Base-by-base conservation (phyloP, 2,888 invertebrate species). In the Drosophila acutilabella region DNA sequence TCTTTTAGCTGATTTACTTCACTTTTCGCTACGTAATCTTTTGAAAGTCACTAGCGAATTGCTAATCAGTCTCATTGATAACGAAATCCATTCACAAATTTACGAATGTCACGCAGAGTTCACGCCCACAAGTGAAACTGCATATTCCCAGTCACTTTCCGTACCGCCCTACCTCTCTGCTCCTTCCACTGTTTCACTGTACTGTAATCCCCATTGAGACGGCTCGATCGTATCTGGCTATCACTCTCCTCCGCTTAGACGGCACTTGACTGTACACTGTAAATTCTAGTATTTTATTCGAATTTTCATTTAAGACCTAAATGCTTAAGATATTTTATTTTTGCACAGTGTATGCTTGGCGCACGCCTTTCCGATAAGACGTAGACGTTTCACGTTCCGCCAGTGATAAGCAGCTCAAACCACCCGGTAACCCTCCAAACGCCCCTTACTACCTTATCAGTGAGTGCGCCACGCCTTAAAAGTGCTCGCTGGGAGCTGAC, bases 341-440 rank as follows among this genome's bases (percentile, higher is more conserved):
- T 1, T 1, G 30, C 7, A 8, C 30, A 30, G 30, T 30, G 30
- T 30, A 30, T 30, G 8, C 2, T 36, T 36, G 36, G 36, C 61
- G 18, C 50, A 67, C 72, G 72, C 54, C 72, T 30, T 18, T 1
- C 26, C 14, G 71, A 71, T 71, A 64, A 67, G 61, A 14, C 33
- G 38, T n/a, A 23, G 51, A 64, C 58, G 42, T 33, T 65, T 56
- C 54, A 60, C 67, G 76, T 75, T 71, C 48, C 60, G 62, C 20
- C 16, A 1, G 26, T n/a, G 65, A 65, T 75, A 75, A 57, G 60
- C 4, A 18, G 18, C 1, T 0, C 36, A 36, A 3, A 11, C 13
- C 33, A 0, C 36, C 36, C n/a, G n/a, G 36, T 4, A 4, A 2
- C 11, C 36, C 36, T 36, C 7, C 13, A 11, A 11, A 1, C 36